Evolutionary conservation across 2,113 vertebrate species (phyloP).

Genomic region (Eira barbara): DNA sequence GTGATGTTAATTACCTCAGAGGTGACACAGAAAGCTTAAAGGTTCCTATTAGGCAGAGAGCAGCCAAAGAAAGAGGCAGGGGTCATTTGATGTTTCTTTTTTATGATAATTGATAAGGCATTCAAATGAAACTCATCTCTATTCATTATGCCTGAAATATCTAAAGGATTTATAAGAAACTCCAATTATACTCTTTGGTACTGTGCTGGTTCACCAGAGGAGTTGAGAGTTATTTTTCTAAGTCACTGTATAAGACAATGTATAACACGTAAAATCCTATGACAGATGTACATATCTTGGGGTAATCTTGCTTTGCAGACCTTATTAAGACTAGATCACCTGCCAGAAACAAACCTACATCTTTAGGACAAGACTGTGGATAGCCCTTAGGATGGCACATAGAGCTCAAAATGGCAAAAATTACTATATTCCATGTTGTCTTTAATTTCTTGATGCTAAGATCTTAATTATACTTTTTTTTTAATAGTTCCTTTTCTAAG

Average conservation of each 20-base stretch:
- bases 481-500: slow-evolving; percentile 7
- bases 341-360: not conserved
- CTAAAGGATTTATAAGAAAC: not conserved
- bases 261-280: not conserved
- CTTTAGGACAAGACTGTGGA: not conserved
- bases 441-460: not conserved
- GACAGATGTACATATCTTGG: not conserved
- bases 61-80: not conserved
- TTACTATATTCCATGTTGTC: not conserved
- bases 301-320: slow-evolving; percentile 14
- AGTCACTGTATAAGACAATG: not conserved
- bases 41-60: not conserved
- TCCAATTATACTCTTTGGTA: not conserved
- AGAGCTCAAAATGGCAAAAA: not conserved
- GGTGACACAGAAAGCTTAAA: slow-evolving; percentile 30
- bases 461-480: not conserved
- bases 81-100: not conserved
- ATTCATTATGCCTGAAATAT: not conserved
- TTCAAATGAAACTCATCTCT: not conserved
- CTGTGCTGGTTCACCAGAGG: not conserved
- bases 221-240: not conserved
- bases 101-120: not conserved
- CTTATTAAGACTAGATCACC: not conserved
- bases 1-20: slow-evolving; percentile 48
- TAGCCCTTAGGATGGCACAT: not conserved